Base-by-base conservation (phyloP, 2,888 invertebrate genomes). In the Tetheella fluctuosa region DNA sequence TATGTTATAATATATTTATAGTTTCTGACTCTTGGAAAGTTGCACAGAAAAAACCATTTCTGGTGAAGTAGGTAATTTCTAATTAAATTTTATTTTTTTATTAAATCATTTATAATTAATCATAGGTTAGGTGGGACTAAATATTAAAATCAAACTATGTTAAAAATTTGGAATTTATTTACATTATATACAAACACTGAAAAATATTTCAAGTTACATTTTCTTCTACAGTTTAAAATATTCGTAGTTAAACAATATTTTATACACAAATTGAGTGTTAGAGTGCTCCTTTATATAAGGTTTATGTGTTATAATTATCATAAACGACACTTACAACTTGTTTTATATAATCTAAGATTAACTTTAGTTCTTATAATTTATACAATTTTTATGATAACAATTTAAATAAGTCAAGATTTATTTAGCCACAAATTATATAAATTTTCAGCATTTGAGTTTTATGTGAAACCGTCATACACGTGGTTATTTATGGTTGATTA, bases 151-250 rank as follows among this genome's bases (percentile, higher is more conserved):
- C 52, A 37, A 20, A 15, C 64, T 25, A 65, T 57, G 48, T 52
- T 54, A 69, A 62, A 64, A 57, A 71, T 71, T 73, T 64, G 63
- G 70, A 74, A 58, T 79, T 73, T 81, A 81, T 81, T 78, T 78
- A 82, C 81, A 81, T 48, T 76, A 77, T 81, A 65, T 81, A 81
- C 81, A 81, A 67, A 77, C 71, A 79, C 64, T 66, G 70, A 71
- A 74, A 70, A 67, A 71, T 64, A 59, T 60, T 65, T 64, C 7
- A 23, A 66, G 61, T 68, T 64, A 68, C 59, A 60, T n/a, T 58
- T 30, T 34, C 39, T 23, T 63, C 66, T 64, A 69, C 63, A 25
- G 64, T 64, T 59, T 55, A 34, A 37, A 10, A 13, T 55, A 20
- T 20, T 48, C 10, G n/a, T n/a, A n/a, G n/a, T n/a, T n/a, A n/a